phyloP scores from a whole-genome alignment of 92 coral and sea anemone genomes.

The Porites lobata region DNA sequence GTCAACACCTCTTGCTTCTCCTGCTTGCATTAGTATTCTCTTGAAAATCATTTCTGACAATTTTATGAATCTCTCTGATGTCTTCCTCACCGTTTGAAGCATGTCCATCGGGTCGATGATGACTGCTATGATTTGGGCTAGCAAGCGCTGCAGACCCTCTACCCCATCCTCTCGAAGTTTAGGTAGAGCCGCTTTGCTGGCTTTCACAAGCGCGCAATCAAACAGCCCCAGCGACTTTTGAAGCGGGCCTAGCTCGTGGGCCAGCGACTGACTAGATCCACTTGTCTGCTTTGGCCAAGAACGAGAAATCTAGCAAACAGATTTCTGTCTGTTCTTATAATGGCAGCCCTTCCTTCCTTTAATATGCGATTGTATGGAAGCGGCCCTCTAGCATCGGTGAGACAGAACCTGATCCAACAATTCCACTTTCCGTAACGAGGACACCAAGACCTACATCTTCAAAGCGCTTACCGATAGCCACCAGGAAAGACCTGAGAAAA shows the following conservation, averaged over 20 bases:
- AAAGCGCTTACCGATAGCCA: too few species aligned
- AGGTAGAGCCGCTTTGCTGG: conserved; percentile 66
- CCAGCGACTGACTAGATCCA: not conserved
- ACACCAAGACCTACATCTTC: too few species aligned
- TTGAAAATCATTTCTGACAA: conserved; percentile 1
- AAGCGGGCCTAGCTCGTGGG: conserved; percentile 69
- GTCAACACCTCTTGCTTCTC: too few species aligned
- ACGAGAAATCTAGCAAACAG: too few species aligned
- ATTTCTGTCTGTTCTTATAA: too few species aligned
- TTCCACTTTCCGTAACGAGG: too few species aligned
- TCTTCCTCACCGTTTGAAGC: conserved; percentile 49
- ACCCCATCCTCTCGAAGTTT: conserved; percentile 62
- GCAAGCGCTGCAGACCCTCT: conserved; percentile 45
- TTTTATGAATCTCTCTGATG: conserved; percentile 51
- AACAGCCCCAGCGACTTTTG: conserved; percentile 69
- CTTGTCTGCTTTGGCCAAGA: too few species aligned
- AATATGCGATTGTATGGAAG: too few species aligned
- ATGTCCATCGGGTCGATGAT: not conserved
- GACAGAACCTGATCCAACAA: too few species aligned
- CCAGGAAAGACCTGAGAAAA: too few species aligned
- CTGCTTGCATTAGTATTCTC: not conserved
- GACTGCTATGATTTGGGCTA: conserved; percentile 57
- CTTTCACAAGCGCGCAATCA: conserved; percentile 64
- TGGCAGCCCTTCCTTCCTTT: too few species aligned
- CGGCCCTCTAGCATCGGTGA: too few species aligned